A percentile compares a stretch with the other conserved stretches of the same genome.
Conservation (phyloP, 2,797 vertebrate species). For the Parauchenoglanis ngamensis region DNA sequence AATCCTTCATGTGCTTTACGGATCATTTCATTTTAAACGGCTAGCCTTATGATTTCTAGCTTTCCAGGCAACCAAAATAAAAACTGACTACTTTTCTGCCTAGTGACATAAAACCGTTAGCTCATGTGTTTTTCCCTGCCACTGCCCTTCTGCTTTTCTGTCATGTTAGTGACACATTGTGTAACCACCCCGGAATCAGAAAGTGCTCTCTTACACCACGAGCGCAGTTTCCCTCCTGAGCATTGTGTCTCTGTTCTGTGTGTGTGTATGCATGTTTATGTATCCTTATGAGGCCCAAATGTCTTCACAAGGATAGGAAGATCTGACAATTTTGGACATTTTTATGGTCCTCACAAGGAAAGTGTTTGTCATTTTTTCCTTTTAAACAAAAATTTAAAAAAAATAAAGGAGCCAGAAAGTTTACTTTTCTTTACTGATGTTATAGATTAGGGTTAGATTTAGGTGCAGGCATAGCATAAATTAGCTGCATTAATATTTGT, state of each 20-base stretch:
- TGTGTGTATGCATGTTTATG: neutral
- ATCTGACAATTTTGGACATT: too few species aligned
- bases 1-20: constrained; percentile 11
- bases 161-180: constrained; percentile 67
- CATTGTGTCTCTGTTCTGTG: neutral
- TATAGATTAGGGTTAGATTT: too few species aligned
- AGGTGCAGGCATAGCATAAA: too few species aligned
- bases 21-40: neutral
- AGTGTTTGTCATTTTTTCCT: too few species aligned
- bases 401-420: too few species aligned
- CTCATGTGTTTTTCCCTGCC: constrained; percentile 57
- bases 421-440: too few species aligned
- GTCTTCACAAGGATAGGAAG: too few species aligned
- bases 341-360: too few species aligned
- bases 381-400: too few species aligned
- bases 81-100: neutral
- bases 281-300: too few species aligned
- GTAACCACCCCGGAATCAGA: constrained; percentile 78
- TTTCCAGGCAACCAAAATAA: neutral
- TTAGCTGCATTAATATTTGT: too few species aligned
- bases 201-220: constrained; percentile 60
- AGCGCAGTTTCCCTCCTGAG: constrained; percentile 21
- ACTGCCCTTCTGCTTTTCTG: constrained; percentile 57
- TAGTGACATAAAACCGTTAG: constrained; percentile 56
- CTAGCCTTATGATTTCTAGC: neutral